Conservation (phyloP, 2,113 vertebrate species). For the Raja brachyura region DNA sequence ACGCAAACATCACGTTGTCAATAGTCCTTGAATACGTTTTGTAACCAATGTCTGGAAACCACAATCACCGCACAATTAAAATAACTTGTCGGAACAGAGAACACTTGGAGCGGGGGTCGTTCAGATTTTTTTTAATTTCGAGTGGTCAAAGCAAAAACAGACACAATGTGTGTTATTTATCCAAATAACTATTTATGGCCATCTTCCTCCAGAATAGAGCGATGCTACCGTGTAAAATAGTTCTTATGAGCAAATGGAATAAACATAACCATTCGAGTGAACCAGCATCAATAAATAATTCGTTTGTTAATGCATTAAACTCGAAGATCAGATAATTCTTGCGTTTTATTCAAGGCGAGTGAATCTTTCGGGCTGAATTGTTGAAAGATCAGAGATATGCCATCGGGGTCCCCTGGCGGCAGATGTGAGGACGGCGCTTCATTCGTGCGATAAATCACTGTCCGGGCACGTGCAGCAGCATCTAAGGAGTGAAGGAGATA, state of each 20-base stretch:
- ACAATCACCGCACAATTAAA: background rate
- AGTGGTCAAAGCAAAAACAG: background rate
- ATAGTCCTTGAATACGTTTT: background rate
- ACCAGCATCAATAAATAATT: too few species aligned
- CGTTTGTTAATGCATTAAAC: background rate
- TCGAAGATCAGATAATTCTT: too few species aligned
- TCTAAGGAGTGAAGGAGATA: too few species aligned
- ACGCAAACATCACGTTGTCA: background rate
- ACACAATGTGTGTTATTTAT: background rate
- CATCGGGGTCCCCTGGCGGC: slow-evolving; percentile 19
- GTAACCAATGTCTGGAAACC: background rate
- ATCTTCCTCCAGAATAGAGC: background rate
- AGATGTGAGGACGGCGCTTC: background rate
- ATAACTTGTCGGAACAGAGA: too few species aligned
- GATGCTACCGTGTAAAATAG: background rate
- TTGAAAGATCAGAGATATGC: background rate
- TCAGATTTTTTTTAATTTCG: background rate
- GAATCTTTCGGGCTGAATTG: background rate
- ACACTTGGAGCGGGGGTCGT: background rate
- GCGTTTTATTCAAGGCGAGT: too few species aligned
- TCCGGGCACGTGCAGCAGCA: too few species aligned
- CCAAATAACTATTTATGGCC: background rate
- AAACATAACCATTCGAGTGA: background rate
- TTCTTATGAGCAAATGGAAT: too few species aligned
- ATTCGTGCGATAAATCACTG: background rate